Percentiles rank a stretch among this genome's conserved stretches.
phyloP scores from a whole-genome alignment of 2,113 vertebrate genomes.

The Climacteris rufus region DNA sequence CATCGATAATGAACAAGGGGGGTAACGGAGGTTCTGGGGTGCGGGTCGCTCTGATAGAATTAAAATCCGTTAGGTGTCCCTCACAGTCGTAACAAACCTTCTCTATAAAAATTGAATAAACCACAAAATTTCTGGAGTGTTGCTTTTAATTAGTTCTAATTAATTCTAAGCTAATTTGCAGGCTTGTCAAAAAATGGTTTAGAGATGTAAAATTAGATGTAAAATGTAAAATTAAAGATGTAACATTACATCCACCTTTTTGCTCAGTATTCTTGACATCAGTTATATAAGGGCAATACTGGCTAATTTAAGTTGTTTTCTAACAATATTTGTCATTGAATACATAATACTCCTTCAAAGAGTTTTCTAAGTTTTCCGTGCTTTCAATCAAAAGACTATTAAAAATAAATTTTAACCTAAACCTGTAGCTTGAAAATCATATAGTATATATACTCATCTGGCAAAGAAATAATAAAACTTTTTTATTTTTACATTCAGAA shows the following conservation, averaged over 20 bases:
- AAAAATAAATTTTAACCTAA: background rate
- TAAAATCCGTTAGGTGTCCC: too few relatives aligned
- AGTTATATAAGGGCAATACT: background rate
- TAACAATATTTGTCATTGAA: background rate
- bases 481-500: background rate
- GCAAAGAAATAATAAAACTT: background rate
- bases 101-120: background rate
- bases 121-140: background rate
- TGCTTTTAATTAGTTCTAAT: background rate
- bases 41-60: too few relatives aligned
- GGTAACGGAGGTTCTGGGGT: too few relatives aligned
- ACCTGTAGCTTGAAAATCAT: background rate
- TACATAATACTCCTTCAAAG: background rate
- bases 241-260: background rate
- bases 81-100: too few relatives aligned
- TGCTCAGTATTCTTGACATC: background rate
- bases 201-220: background rate
- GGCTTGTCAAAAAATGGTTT: background rate
- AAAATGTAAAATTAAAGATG: too few relatives aligned
- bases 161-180: background rate
- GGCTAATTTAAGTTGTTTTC: background rate
- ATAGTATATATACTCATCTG: background rate
- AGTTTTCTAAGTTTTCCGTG: background rate
- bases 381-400: background rate
- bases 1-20: too few relatives aligned